Percentiles rank a stretch among this genome's conserved stretches.
phyloP scores from a whole-genome alignment of 2,888 invertebrate genomes.

The Parapristionchus giblindavisi region DNA sequence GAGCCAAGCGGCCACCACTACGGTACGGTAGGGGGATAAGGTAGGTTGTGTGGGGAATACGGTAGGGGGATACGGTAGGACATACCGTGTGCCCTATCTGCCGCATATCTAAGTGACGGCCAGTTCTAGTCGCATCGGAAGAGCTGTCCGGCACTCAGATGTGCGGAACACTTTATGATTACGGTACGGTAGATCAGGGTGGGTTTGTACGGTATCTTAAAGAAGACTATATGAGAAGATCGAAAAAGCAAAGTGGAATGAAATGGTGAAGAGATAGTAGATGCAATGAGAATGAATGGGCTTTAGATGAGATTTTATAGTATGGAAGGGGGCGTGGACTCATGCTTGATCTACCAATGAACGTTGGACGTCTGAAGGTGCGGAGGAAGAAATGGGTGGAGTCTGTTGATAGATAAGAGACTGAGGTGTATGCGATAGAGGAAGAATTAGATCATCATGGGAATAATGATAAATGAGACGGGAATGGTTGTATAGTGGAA shows the following conservation, averaged over 20 bases:
- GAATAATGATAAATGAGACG: neutral
- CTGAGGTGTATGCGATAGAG: neutral
- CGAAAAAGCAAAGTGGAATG: no score
- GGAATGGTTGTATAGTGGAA: neutral
- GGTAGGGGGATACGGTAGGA: neutral
- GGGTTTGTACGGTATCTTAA: no score
- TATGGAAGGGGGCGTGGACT: neutral
- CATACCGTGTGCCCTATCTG: no score
- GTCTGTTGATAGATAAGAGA: slow-evolving; percentile 1
- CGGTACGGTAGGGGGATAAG: neutral
- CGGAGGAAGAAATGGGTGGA: slow-evolving; percentile 3
- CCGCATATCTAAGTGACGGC: no score
- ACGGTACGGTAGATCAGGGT: no score
- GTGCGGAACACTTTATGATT: no score
- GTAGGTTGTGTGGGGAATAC: neutral
- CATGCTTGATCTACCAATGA: no score
- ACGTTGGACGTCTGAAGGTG: neutral
- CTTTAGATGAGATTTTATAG: slow-evolving; percentile 4
- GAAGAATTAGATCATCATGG: neutral
- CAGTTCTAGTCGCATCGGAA: no score
- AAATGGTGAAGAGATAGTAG: no score
- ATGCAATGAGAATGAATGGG: no score
- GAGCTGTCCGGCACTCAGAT: no score
- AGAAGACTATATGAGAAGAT: no score
- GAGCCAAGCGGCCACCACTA: neutral